Evolutionary conservation across 2,797 vertebrate species (phyloP), one percentile per base, ranked within the genome.

Genomic region (Notoglanidium macrostoma): DNA sequence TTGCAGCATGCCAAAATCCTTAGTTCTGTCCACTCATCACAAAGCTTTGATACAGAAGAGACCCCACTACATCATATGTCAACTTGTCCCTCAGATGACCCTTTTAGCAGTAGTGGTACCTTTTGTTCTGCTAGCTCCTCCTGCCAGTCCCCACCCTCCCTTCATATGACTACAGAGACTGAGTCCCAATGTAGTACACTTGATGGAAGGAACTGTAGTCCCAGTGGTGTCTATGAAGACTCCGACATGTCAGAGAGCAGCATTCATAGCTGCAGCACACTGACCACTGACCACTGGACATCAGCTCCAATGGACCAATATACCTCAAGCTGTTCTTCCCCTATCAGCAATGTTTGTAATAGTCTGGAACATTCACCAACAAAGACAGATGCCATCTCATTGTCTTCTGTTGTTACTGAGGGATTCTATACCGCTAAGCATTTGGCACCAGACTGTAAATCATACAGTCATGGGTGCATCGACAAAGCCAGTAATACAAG

Each of bases 1-100:
- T 87, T 96, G 1, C 94, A 95, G 0, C 95, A 95, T 21, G 94
- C 95, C n/a, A 94, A 95, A 0, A 96, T 96, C 88, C 90, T 96
- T 2, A 94, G 95, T 0, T 83, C 90, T 55, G 95, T 95, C 89
- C 92, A 95, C 9, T 93, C 94, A 2, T 89, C 94, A 40, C 95
- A 94, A 90, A 95, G 93, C 77, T 86, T 81, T 7, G 93, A 90
- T 40, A 91, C 91, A 0, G 73, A 90, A 82, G 94, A 95, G 10
- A 89, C 85, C 65, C 88, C 89, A 51, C 88, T 90, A 59, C 86
- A 88, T 1, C 77, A 93, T 88, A 15, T 55, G 88, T 91, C 93
- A 91, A 59, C 93, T 92, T 92, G 89, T 91, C 77, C 95, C 73
- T 89, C 88, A 0, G 86, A 90, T 10, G 87, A 92, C 72, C 72